Base-by-base conservation (phyloP, 2,888 invertebrate species). In the Hoplodrina ambigua region DNA sequence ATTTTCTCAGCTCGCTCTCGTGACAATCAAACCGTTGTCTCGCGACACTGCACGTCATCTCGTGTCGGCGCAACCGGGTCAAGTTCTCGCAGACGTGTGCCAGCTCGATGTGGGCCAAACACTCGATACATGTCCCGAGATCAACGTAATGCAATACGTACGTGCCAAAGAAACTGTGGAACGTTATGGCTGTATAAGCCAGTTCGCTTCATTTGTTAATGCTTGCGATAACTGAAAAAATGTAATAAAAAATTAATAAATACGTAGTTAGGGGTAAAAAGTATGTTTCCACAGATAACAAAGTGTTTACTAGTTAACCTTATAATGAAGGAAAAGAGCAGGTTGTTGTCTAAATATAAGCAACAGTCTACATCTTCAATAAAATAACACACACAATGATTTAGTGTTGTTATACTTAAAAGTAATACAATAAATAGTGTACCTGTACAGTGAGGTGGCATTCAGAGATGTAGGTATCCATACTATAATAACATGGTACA, bases 31-130 rank as follows among this genome's bases (percentile, higher is more conserved):
- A 17, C 44, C 53, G 57, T 50, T 50, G 69, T 63, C 62, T 61
- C n/a, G 49, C 44, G 44, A 13, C 53, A 25, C 58, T 62, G 52
- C 20, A 55, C 72, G 66, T 67, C 78, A 63, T 44, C 41, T 50
- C 61, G 46, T 3, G 13, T 46, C 56, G 37, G 15, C 11, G 4
- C 58, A 73, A 65, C 49, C 59, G 62, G 77, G 77, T 78, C 74
- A 73, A 78, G 79, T 50, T 59, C 54, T 10, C 15, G 33, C 60
- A n/a, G n/a, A 30, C 64, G 52, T 49, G 44, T 41, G 68, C 25
- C 52, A 53, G 25, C 20, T 52, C n/a, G 13, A 20, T 33, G 56
- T 64, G 46, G n/a, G 20, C 41, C 13, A 37, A 54, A 30, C 52
- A 64, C 50, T 53, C 49, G 52, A 73, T 46, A 49, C 50, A 25